Base-by-base conservation (phyloP, 2,888 invertebrate species). In the Enchytraeus crypticus region DNA sequence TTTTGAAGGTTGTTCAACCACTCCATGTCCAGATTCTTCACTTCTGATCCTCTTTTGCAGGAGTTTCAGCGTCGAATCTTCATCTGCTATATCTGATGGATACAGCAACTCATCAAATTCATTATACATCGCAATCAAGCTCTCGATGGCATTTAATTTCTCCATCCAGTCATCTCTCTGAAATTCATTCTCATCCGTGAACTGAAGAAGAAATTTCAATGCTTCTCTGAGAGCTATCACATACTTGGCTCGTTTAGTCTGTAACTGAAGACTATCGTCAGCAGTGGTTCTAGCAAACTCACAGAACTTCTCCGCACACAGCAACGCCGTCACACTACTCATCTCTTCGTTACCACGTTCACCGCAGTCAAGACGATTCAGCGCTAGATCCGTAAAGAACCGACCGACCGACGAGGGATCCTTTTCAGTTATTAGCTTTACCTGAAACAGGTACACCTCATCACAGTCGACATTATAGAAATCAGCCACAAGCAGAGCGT, bases 401-500 rank as follows among this genome's bases (percentile, higher is more conserved):
- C 38, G 11, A 8, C 38, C 38, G 11, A 38, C 11, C 38, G 11
- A 8, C 38, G 8, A 8, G 38, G 38, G 38, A 18, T 38, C 38
- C 18, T 38, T 38, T 18, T 38, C 38, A 38, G 38, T 18, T 18
- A 38, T 38, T 18, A 11, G 38, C 11, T 18, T 8, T 23, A 71
- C 53, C 49, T 71, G 62, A 60, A 71, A 70, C 26, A 64, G 57
- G 60, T 73, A 72, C 23, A 72, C 63, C 18, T 67, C 67, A 18
- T 47, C 60, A 21, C 65, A 63, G 27, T 55, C 51, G 33, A 61
- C 63, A 30, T 69, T 58, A 60, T 68, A 72, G 21, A 51, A 51
- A 38, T 55, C 51, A 65, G 72, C 69, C 3, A 75, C 68, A 46
- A 68, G 64, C 30, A 74, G 57, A 3, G 72, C 73, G 64, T 76